Evolutionary conservation across 2,113 vertebrate species (phyloP), one percentile per base, ranked within the genome.

Genomic region (Gorsachius goisagi): DNA sequence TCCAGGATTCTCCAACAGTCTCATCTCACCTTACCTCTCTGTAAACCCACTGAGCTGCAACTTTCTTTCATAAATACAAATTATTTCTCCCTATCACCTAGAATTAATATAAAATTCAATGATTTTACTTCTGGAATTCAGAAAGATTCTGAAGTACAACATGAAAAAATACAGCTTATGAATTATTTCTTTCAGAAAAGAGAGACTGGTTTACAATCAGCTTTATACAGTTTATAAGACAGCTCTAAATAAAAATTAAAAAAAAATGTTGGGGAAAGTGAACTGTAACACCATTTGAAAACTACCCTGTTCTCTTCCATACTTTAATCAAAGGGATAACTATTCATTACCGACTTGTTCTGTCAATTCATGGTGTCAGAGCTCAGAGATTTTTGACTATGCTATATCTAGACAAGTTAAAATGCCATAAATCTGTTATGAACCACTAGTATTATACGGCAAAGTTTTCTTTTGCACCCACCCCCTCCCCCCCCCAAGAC

Each of bases 401-500:
- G 12, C 15, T 41, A 24, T 55, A 13, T 26, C 20, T 44, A 24
- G 45, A 35, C 13, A 72, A 69, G 22, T 45, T 45, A 37, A 66
- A 89, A 5, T n/a, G 85, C 7, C 37, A 53, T 9, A 69, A 58
- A 30, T 33, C 30, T 73, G 5, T 45, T 35, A 30, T 4, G 21
- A 33, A 37, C 3, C 19, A 37, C 17, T 37, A 41, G 3, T 22
- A 21, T 27, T 50, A 39, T 2, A 23, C 6, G 14, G 35, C 15
- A 85, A 63, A 75, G 1, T 49, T 89, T 71, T 28, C 14, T 63
- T 72, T 49, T n/a, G 7, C 39, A 41, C 3, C 17, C 9, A 11
- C 1, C 8, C 15, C 9, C 15, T 8, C 8, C 12, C 9, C n/a
- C n/a, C 8, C 16, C 9, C 15, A 30, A 37, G 8, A 20, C 2